These are phyloP conservation scores for Aegotheles bennettii DNA, from an alignment of 2,113 vertebrate species.

Conservation along the genomic window DNA sequence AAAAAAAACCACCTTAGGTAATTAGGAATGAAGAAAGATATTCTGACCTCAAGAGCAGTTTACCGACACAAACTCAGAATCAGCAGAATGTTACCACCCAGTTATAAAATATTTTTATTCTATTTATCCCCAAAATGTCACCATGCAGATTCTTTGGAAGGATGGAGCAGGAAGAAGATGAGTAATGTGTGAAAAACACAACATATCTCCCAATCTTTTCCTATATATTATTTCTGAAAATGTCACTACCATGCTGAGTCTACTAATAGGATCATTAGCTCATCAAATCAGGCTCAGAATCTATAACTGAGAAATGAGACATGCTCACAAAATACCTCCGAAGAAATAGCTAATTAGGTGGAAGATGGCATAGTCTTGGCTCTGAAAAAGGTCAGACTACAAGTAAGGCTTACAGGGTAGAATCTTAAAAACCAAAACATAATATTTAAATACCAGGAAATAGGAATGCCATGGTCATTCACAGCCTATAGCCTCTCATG, in stretches of 20 bases:
- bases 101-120: constrained; percentile 58
- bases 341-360: constrained; percentile 55
- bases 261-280: constrained; percentile 67
- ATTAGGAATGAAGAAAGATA: constrained; percentile 13
- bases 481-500: not conserved
- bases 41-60: constrained; percentile 3
- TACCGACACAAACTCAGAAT: constrained; percentile 2
- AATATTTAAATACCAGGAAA: not conserved
- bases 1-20: not conserved
- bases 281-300: constrained; percentile 57
- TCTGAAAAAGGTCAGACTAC: constrained; percentile 55
- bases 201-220: constrained; percentile 17
- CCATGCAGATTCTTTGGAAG: constrained; percentile 1
- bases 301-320: constrained; percentile 48
- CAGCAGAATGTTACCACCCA: constrained; percentile 32
- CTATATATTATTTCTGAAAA: constrained; percentile 53
- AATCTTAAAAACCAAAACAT: constrained; percentile 28
- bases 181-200: constrained; percentile 13
- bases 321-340: constrained; percentile 11
- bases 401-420: not conserved
- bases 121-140: constrained; percentile 58
- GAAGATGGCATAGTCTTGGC: constrained; percentile 34
- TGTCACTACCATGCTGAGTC: constrained; percentile 62
- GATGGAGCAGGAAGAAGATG: not conserved
- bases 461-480: not conserved